Conservation (phyloP, 2,113 vertebrate species). For the Machaerirhynchus nigripectus region DNA sequence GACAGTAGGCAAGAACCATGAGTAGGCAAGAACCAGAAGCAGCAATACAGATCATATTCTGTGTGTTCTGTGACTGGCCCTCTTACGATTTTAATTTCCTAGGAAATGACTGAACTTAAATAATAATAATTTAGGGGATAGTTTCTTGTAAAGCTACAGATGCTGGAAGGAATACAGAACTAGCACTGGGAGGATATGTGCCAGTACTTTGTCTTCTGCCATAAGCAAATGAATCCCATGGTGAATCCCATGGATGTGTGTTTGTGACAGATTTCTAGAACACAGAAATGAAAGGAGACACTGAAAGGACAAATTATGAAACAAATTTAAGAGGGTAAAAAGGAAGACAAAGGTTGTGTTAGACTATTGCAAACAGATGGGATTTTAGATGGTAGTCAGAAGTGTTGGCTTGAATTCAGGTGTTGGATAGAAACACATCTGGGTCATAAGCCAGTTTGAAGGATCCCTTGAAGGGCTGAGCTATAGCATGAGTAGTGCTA, state of each 20-base stretch:
- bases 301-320: neutral
- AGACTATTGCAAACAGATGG: constrained; percentile 33
- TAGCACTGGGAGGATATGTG: neutral
- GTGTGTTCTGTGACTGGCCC: neutral
- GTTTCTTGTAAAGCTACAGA: neutral
- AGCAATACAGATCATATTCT: neutral
- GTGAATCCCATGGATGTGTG: neutral
- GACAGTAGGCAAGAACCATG: neutral
- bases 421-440: constrained; percentile 12
- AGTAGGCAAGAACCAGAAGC: neutral
- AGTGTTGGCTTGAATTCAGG: neutral
- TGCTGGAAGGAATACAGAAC: neutral
- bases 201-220: neutral
- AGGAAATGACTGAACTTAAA: neutral
- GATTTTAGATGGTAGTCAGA: neutral
- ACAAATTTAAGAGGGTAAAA: neutral
- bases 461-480: neutral
- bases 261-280: neutral
- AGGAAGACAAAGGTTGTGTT: constrained; percentile 18
- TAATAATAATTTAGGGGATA: neutral
- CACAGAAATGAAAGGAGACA: neutral
- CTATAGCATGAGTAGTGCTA: neutral
- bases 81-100: neutral
- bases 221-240: neutral
- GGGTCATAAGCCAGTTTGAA: neutral